Percentiles rank a stretch among this genome's conserved stretches.
Evolutionary conservation across 53 echinoderm and acorn worm genomes (phyloP).

Genomic region (Henricia sp.): DNA sequence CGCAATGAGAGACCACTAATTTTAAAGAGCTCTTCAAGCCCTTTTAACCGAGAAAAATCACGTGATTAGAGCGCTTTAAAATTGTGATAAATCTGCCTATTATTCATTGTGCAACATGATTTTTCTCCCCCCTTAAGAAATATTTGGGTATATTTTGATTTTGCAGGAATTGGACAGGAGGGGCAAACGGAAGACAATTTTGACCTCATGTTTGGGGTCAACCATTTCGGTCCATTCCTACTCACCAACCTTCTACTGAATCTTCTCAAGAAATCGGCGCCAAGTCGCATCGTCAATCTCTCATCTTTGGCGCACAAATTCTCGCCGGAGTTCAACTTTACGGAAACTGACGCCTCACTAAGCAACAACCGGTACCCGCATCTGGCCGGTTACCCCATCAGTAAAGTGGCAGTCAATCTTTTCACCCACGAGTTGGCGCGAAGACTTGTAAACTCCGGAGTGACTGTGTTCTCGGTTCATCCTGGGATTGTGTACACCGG

Average conservation of each 20-base stretch:
- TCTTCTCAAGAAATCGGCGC: background rate
- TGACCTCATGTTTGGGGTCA: conserved; percentile 51
- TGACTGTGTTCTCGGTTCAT: conserved; percentile 51
- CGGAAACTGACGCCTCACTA: background rate
- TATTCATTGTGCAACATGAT: background rate
- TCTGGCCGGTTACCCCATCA: conserved; percentile 36
- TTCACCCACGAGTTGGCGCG: conserved; percentile 44
- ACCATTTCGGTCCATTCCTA: conserved; percentile 45
- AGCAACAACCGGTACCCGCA: conserved; percentile 8
- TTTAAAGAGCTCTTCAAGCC: too few relatives aligned
- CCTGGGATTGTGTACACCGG: conserved; percentile 44
- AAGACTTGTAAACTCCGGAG: background rate
- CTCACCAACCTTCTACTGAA: conserved; percentile 34
- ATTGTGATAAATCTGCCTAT: background rate
- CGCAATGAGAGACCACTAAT: too few relatives aligned
- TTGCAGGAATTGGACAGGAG: conserved; percentile 27
- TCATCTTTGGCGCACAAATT: conserved; percentile 32
- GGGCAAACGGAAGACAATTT: conserved; percentile 32
- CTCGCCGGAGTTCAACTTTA: conserved; percentile 30
- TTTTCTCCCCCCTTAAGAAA: background rate
- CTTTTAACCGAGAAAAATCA: background rate
- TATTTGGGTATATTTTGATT: background rate
- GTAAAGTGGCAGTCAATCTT: conserved; percentile 43
- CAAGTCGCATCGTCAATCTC: conserved; percentile 38
- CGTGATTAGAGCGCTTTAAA: background rate